Conservation (phyloP, 2,797 vertebrate species). For the Danio albolineatus region DNA sequence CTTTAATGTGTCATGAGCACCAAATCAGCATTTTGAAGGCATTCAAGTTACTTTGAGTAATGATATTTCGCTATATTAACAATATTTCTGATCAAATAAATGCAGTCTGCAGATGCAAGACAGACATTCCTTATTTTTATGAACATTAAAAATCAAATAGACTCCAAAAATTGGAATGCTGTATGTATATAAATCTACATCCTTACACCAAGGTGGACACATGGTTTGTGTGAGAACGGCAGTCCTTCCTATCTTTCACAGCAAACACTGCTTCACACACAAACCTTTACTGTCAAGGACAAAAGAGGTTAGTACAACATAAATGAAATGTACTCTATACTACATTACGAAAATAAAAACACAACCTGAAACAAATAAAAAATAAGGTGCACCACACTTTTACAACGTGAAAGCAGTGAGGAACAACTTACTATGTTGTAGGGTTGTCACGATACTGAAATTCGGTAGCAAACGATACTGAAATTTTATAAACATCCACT, state of each 20-base stretch:
- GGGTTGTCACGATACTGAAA: too few relatives aligned
- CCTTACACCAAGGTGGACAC: constrained; percentile 64
- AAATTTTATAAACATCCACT: too few relatives aligned
- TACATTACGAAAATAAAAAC: constrained; percentile 53
- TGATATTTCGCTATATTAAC: background rate
- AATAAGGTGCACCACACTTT: constrained; percentile 61
- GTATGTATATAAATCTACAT: constrained; percentile 4
- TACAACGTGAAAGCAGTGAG: constrained; percentile 9
- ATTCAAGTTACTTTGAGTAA: too few relatives aligned
- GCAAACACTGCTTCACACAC: constrained; percentile 56
- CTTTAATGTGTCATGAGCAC: too few relatives aligned
- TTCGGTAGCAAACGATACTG: too few relatives aligned
- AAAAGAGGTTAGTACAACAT: constrained; percentile 63
- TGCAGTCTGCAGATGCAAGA: background rate
- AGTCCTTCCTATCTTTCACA: constrained; percentile 3
- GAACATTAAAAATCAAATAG: background rate
- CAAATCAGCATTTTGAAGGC: too few relatives aligned
- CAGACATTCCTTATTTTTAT: too few relatives aligned
- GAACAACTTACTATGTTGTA: background rate
- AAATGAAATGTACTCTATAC: constrained; percentile 60
- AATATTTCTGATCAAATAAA: background rate
- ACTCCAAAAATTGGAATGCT: background rate
- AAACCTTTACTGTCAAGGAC: constrained; percentile 62
- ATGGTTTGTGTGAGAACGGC: constrained; percentile 62
- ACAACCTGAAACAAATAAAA: constrained; percentile 51